A percentile compares a stretch with the other conserved stretches of the same genome.
phyloP scores from a whole-genome alignment of 2,797 vertebrate species.

The Heliangelus exortis region DNA sequence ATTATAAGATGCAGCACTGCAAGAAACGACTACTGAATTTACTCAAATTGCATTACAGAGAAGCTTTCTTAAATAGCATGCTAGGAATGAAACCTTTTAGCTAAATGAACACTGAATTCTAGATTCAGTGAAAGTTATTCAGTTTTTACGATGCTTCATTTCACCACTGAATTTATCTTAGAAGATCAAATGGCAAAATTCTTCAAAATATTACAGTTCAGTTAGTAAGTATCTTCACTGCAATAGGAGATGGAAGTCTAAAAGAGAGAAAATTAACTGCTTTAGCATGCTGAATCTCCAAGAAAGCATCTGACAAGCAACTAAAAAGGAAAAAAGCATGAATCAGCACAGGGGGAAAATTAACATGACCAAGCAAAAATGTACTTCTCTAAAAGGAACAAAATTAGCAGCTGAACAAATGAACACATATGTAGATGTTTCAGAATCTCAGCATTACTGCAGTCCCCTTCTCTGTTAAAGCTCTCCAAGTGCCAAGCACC shows the following conservation, averaged over 20 bases:
- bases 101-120: neutral
- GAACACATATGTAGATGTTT: neutral
- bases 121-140: neutral
- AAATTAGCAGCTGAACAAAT: neutral
- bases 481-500: neutral
- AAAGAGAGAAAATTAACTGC: conserved; percentile 24
- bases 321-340: neutral
- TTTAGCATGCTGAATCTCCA: conserved; percentile 15
- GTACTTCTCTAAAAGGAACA: conserved; percentile 12
- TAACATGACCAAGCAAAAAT: conserved; percentile 27
- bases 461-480: neutral
- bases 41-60: neutral
- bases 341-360: neutral
- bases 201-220: conserved; percentile 34
- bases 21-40: neutral
- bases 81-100: neutral
- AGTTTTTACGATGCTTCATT: neutral
- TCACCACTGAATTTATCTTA: neutral
- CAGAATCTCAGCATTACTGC: neutral
- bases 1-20: neutral
- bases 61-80: neutral
- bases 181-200: conserved; percentile 37
- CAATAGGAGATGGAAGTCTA: conserved; percentile 9
- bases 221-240: neutral
- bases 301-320: conserved; percentile 2